Base-by-base conservation (phyloP, 1,140 invertebrate species). In the Camponotus pennsylvanicus region DNA sequence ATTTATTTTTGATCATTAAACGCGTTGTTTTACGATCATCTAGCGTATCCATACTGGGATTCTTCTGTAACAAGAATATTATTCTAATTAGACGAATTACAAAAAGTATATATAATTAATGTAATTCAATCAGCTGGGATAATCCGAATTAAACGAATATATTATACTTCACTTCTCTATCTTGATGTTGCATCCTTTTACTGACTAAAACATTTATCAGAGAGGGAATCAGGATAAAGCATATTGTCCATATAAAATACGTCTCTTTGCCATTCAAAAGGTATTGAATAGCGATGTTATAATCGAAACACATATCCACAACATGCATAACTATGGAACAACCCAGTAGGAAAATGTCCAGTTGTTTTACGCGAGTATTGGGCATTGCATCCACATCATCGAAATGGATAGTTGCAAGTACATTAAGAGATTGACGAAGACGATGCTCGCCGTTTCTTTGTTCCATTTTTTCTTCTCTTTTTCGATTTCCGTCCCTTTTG, bases 191-290 rank as follows among this genome's bases (percentile, higher is more conserved):
- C 96, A 96, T 96, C 93, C 95, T 94, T 45, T 94, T 91, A 85
- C 95, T 96, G 67, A 96, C 93, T 59, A 95, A 92, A 15, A 94
- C 95, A 87, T 95, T 96, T 59, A 96, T 94, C 61, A 96, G 91
- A 8, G 95, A 95, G n/a, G 96, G 96, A 91, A 96, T 76, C 75
- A 96, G 87, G n/a, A 96, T 95, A 76, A 96, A 95, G 70, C 93
- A 70, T 37, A 95, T 84, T 32, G 96, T 96, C 88, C 95, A 94
- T 45, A 89, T 77, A 84, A 96, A 96, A 87, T 95, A 95, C 40
- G 21, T 86, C 63, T 92, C 88, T 88, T 95, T 92, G 0, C 92
- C 90, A 32, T 89, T 78, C 15, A 92, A 67, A 64, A 94, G 93
- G 87, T 96, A 96, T 78, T 93, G 90, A 64, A 93, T 91, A 1